These are phyloP conservation scores for Pollenia labialis DNA, from an alignment of 2,888 invertebrate species.

Conservation along the genomic window DNA sequence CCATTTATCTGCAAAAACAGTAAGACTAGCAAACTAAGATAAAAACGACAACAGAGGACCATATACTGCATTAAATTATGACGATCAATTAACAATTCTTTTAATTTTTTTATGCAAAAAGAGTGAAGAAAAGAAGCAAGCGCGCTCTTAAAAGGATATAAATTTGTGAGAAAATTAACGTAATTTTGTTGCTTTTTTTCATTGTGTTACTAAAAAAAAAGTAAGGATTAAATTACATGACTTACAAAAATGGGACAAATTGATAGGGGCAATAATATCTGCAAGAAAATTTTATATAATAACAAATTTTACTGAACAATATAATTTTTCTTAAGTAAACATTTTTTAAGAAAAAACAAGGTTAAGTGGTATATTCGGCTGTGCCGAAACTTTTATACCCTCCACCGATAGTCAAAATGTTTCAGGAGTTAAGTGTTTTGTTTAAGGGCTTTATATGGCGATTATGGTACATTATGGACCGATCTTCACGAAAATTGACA, in stretches of 20 bases:
- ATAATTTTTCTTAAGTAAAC: background rate
- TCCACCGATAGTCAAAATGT: too few relatives aligned
- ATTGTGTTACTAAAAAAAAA: background rate
- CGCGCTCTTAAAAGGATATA: background rate
- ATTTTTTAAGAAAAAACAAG: background rate
- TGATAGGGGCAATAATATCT: background rate
- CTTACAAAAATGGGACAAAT: too few relatives aligned
- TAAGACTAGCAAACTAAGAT: background rate
- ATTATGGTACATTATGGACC: too few relatives aligned
- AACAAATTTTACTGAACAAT: background rate
- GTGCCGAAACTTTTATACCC: too few relatives aligned
- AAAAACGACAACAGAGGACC: background rate
- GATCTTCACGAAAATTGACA: too few relatives aligned
- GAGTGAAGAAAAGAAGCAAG: background rate
- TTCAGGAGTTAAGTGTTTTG: too few relatives aligned
- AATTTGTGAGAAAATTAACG: conserved; percentile 41
- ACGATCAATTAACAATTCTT: conserved; percentile 47
- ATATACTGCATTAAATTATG: conserved; percentile 23
- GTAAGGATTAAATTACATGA: background rate
- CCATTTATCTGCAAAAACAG: background rate
- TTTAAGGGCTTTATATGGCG: too few relatives aligned
- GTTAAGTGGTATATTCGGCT: too few relatives aligned
- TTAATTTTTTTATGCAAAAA: conserved; percentile 4
- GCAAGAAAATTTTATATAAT: background rate
- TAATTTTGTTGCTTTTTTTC: background rate